phyloP scores from a whole-genome alignment of 1,140 invertebrate genomes.

The Geopemphigus sp. region DNA sequence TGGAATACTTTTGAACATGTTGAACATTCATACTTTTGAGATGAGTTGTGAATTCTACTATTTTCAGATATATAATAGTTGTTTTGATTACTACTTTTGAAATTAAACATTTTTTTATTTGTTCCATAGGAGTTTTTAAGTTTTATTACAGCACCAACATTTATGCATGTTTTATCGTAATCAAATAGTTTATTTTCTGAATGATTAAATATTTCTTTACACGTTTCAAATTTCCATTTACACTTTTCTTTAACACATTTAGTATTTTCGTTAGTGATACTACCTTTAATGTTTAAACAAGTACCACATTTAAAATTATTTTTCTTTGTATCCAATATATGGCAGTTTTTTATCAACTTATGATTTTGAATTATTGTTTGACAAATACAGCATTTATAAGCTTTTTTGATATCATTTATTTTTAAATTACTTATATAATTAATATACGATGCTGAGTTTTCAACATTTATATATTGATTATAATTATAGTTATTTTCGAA shows the following conservation, averaged over 20 bases:
- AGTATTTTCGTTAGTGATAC: background rate
- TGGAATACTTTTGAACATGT: conserved; percentile 33
- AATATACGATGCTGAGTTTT: background rate
- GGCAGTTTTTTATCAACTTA: background rate
- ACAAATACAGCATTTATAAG: background rate
- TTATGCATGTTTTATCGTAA: background rate
- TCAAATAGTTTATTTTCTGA: background rate
- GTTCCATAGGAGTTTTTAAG: background rate
- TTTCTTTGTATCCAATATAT: background rate
- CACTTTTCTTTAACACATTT: background rate
- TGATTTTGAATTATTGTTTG: background rate
- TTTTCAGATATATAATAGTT: background rate
- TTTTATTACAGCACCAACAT: background rate
- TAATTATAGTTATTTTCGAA: background rate
- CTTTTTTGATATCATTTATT: background rate
- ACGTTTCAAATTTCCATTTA: conserved; percentile 19
- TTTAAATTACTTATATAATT: background rate
- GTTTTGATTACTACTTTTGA: background rate
- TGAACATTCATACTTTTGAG: conserved; percentile 30
- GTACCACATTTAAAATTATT: background rate
- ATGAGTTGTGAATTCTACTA: background rate
- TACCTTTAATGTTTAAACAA: background rate
- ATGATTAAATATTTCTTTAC: background rate
- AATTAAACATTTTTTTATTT: background rate
- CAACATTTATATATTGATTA: background rate